Evolutionary conservation across 2,113 vertebrate species (phyloP), one percentile per base, ranked within the genome.

Genomic region (Silurus meridionalis): DNA sequence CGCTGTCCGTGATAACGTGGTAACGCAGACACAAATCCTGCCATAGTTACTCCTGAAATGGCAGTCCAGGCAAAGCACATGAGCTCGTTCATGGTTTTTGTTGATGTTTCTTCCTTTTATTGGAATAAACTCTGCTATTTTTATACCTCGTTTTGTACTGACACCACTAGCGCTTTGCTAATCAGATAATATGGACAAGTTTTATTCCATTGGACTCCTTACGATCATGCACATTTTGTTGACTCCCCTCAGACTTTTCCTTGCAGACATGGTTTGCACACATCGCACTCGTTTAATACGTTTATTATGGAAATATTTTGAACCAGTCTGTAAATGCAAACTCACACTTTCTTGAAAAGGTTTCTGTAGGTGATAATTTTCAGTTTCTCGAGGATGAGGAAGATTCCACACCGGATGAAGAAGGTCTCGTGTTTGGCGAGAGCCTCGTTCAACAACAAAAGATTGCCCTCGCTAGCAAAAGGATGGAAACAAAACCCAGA

Each of bases 281-380:
- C 10, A 5, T 25, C 6, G n/a, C 5, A 13, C 64, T 28, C n/a
- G 9, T 25, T 5, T 28, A 67, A 67, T 28, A 67, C 25, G 28
- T 14, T 13, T 28, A 28, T 1, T 5, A 67, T 67, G n/a, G n/a
- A 67, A 1, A 66, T n/a, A 63, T 63, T 69, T 23, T 37, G 25
- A 17, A 69, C 13, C 25, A 37, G 66, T 17, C 67, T 37, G 37
- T 37, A 37, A 37, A 37, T 3, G 46, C 11, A 15, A 23, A 88
- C 97, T 96, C 92, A 99, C 98, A 99, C 97, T 97, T 97, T 99
- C 93, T 99, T 99, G 89, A 98, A 99, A 87, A 99, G 97, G 91
- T 98, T 99, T 90, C 98, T 95, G 93, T 97, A 99, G 0, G 97
- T 98, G 95, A 99, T 99, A 89, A 99, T 97, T 91, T 99, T 99